A percentile compares a stretch with the other conserved stretches of the same genome.
phyloP scores from a whole-genome alignment of 2,888 invertebrate genomes.

The Pachliopta kotzebuea region DNA sequence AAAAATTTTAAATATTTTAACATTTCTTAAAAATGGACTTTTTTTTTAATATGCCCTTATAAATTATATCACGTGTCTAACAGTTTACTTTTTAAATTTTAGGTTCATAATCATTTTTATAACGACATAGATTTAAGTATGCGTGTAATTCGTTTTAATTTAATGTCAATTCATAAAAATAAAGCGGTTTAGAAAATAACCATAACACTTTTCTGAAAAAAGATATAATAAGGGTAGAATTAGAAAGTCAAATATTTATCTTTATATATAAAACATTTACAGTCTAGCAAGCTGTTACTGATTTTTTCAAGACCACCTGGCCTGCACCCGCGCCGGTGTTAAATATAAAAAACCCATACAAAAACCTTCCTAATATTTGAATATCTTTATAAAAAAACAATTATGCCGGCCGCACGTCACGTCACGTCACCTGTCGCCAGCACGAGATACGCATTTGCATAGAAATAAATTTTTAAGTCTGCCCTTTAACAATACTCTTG shows the following conservation, averaged over 20 bases:
- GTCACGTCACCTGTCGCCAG: conserved; percentile 77
- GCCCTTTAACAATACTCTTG: conserved; percentile 36
- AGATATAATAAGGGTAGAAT: background rate
- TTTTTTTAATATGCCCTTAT: no score
- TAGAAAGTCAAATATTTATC: conserved; percentile 23
- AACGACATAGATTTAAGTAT: background rate
- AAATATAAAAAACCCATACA: conserved; percentile 61
- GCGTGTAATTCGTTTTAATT: no score
- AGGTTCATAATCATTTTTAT: background rate
- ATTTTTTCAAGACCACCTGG: conserved; percentile 75
- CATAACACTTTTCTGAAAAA: background rate
- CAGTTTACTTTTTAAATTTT: background rate
- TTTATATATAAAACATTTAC: conserved; percentile 30
- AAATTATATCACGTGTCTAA: no score
- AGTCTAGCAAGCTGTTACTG: conserved; percentile 62
- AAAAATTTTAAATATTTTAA: no score
- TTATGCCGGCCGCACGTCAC: conserved; percentile 77
- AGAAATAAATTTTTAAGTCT: conserved; percentile 62
- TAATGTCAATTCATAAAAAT: background rate
- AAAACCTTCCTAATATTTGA: conserved; percentile 79
- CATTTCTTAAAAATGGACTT: no score
- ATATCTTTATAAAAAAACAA: conserved; percentile 78
- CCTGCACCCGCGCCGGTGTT: conserved; percentile 67
- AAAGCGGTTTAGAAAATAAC: background rate
- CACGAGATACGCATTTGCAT: conserved; percentile 78